These are phyloP conservation scores for Piaya cayana DNA, from an alignment of 2,113 vertebrate species.

Conservation along the genomic window DNA sequence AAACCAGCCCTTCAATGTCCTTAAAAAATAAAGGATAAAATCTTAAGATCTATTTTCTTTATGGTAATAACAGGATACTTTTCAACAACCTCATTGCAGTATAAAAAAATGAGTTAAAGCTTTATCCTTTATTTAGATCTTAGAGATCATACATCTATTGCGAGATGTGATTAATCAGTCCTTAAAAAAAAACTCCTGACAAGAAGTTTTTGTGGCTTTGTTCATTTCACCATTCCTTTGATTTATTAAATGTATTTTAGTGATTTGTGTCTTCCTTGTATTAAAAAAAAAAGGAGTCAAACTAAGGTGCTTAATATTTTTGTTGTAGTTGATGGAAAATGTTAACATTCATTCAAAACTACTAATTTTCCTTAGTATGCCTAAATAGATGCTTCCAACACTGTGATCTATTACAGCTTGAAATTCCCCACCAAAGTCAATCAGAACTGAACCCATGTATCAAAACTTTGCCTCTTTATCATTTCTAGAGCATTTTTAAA, in stretches of 20 bases:
- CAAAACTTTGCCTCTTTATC: conserved; percentile 14
- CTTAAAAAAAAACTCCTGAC: neutral
- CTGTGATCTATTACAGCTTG: neutral
- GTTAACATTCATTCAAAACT: conserved; percentile 46
- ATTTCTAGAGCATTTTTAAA: conserved; percentile 54
- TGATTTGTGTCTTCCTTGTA: conserved; percentile 3
- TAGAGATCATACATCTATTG: conserved; percentile 44
- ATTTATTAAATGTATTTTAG: conserved; percentile 48
- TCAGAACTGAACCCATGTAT: neutral
- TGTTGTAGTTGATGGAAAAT: conserved; percentile 34
- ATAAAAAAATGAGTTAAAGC: conserved; percentile 42
- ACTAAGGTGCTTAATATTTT: conserved; percentile 20
- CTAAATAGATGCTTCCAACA: conserved; percentile 40
- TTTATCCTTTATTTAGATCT: conserved; percentile 45
- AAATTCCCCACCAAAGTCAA: neutral
- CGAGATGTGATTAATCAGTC: conserved; percentile 8
- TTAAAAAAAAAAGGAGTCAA: neutral
- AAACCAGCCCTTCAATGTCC: conserved; percentile 33
- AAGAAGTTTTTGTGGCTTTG: conserved; percentile 43
- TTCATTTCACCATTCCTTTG: conserved; percentile 44
- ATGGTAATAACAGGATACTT: conserved; percentile 39
- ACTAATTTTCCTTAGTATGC: conserved; percentile 18
- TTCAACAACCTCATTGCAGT: conserved; percentile 50
- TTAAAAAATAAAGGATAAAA: conserved; percentile 42
- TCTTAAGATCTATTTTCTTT: conserved; percentile 59